phyloP scores from a whole-genome alignment of 2,797 vertebrate genomes.

The Okamejei kenojei region DNA sequence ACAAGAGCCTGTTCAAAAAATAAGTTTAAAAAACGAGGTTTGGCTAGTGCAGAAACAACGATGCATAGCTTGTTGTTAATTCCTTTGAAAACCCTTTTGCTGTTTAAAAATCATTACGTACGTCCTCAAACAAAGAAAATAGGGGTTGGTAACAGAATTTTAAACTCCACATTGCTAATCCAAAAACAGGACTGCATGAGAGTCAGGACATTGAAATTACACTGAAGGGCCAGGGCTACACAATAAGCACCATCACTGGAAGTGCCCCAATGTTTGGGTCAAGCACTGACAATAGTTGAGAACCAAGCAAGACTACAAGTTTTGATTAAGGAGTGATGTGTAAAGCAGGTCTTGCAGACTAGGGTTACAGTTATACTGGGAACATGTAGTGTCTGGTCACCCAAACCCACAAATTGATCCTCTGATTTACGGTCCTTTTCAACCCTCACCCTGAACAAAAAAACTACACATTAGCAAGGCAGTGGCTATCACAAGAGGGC shows the following conservation, averaged over 20 bases:
- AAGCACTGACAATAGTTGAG: background rate
- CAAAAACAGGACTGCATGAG: background rate
- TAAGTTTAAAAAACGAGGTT: conserved; percentile 51
- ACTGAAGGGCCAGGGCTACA: background rate
- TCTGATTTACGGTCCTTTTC: background rate
- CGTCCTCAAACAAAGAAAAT: conserved; percentile 56
- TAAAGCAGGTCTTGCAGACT: conserved; percentile 7
- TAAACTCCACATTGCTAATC: background rate
- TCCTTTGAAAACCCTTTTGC: conserved; percentile 43
- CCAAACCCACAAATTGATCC: conserved; percentile 8
- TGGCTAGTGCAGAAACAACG: conserved; percentile 62
- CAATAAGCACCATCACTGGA: conserved; percentile 9
- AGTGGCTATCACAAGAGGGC: background rate
- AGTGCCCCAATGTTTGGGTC: background rate
- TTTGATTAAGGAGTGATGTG: background rate
- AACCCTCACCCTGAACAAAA: background rate
- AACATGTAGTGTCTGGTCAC: background rate
- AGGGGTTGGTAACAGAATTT: background rate
- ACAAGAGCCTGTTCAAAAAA: conserved; percentile 61
- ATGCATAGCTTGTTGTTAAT: conserved; percentile 65
- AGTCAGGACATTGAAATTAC: conserved; percentile 17
- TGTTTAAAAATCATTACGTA: conserved; percentile 57
- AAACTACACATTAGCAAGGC: background rate
- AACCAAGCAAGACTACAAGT: conserved; percentile 1
- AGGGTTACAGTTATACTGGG: background rate